Percentiles rank a stretch among this genome's conserved stretches.
These are phyloP conservation scores for Porites australiensis DNA, from an alignment of 64 coral and sea anemone species.

Conservation along the genomic window DNA sequence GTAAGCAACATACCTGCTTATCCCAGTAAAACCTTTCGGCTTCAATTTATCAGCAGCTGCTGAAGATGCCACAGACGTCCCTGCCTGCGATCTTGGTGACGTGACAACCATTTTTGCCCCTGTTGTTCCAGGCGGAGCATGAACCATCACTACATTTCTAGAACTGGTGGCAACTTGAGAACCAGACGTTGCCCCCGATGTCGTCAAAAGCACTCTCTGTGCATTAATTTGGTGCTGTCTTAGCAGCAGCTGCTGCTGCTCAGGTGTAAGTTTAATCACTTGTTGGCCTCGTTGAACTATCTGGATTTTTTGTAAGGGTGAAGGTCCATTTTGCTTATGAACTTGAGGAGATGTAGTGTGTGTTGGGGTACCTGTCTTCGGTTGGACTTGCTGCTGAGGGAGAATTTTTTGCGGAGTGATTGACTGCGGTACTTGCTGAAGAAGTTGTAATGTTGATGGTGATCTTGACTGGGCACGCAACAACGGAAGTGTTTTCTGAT, in stretches of 20 bases:
- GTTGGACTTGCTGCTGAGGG: slow-evolving; percentile 35
- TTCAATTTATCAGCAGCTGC: slow-evolving; percentile 81
- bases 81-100: slow-evolving; percentile 33
- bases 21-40: slow-evolving; percentile 87
- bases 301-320: slow-evolving; percentile 70
- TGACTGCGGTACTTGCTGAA: slow-evolving; percentile 29
- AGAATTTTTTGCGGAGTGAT: slow-evolving; percentile 21
- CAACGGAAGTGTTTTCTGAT: slow-evolving; percentile 77
- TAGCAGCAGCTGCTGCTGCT: slow-evolving; percentile 72
- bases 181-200: slow-evolving; percentile 59
- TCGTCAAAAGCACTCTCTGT: slow-evolving; percentile 71
- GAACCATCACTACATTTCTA: slow-evolving; percentile 73
- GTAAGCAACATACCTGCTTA: slow-evolving; percentile 73
- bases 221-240: slow-evolving; percentile 70
- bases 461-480: slow-evolving; percentile 65
- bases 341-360: slow-evolving; percentile 44
- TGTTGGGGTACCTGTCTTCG: slow-evolving; percentile 32
- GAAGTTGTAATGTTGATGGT: slow-evolving; percentile 28
- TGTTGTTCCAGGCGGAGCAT: slow-evolving; percentile 42
- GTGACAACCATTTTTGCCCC: slow-evolving; percentile 44
- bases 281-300: slow-evolving; percentile 57
- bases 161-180: slow-evolving; percentile 55
- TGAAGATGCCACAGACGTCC: slow-evolving; percentile 35
- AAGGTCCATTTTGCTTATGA: slow-evolving; percentile 36
- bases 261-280: slow-evolving; percentile 70